These are phyloP conservation scores for Hirtodrosophila confusa DNA, from an alignment of 2,888 invertebrate genomes.

Conservation along the genomic window DNA sequence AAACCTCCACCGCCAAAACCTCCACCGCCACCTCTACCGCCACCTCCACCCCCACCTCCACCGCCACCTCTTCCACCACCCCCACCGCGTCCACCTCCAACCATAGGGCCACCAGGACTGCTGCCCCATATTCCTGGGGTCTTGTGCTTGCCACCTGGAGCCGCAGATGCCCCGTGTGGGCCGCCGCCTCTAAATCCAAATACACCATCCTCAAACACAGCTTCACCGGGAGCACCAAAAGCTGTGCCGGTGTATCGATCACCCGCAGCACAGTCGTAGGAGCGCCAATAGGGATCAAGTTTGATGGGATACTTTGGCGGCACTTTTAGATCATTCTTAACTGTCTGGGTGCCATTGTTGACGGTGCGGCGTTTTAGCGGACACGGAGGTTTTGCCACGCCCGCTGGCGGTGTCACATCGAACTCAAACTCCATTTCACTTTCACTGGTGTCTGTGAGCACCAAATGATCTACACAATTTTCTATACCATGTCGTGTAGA, in stretches of 20 bases:
- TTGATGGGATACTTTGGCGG: conserved; percentile 59
- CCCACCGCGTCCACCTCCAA: conserved; percentile 12
- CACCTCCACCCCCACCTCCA: conserved; percentile 3
- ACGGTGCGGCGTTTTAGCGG: conserved; percentile 84
- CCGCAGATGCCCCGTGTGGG: conserved; percentile 34
- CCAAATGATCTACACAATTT: conserved; percentile 67
- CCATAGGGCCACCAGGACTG: conserved; percentile 27
- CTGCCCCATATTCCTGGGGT: conserved; percentile 14
- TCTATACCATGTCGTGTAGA: conserved; percentile 63
- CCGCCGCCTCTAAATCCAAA: conserved; percentile 62
- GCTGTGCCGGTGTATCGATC: conserved; percentile 62
- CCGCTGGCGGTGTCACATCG: conserved; percentile 89
- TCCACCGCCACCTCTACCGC: not conserved
- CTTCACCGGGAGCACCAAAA: conserved; percentile 44
- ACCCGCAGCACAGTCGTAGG: conserved; percentile 72
- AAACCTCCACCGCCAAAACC: not conserved
- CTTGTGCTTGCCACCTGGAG: conserved; percentile 14
- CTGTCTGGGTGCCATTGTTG: conserved; percentile 87
- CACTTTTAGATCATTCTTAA: conserved; percentile 84
- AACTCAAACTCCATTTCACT: conserved; percentile 88
- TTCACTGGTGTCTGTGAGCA: conserved; percentile 81
- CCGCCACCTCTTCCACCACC: not conserved
- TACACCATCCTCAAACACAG: conserved; percentile 57
- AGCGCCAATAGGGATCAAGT: conserved; percentile 64
- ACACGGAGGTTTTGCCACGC: conserved; percentile 86